Evolutionary conservation across 2,113 vertebrate genomes (phyloP).

Genomic region (Bothrops jararaca): DNA sequence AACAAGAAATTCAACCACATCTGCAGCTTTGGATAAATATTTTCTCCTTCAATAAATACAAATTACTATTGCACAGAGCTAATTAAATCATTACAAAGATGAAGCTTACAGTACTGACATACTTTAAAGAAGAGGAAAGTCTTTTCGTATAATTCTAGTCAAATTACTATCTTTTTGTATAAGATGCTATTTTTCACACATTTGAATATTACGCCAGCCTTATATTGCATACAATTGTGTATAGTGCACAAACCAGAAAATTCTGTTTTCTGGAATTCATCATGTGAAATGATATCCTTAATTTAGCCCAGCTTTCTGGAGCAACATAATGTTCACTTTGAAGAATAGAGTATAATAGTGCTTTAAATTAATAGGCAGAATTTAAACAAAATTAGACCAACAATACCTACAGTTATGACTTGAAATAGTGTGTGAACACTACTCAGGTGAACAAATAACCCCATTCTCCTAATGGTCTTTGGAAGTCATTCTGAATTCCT

Average conservation of each 20-base stretch:
- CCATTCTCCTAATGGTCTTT: background rate
- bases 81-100: background rate
- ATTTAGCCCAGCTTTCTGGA: background rate
- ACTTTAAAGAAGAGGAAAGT: background rate
- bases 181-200: background rate
- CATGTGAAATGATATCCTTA: background rate
- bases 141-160: background rate
- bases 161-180: background rate
- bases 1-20: slow-evolving; percentile 12
- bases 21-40: slow-evolving; percentile 2
- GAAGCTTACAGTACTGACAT: background rate
- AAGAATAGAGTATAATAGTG: background rate
- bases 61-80: background rate
- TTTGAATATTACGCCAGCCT: background rate
- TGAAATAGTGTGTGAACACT: accelerated
- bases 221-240: background rate
- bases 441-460: background rate
- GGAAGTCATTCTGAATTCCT: slow-evolving; percentile 18
- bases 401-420: background rate
- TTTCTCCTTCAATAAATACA: background rate
- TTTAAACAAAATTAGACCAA: background rate
- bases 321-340: background rate
- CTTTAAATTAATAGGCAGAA: background rate
- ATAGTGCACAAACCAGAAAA: background rate
- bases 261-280: background rate